A percentile compares a stretch with the other conserved stretches of the same genome.
phyloP scores from a whole-genome alignment of 2,113 vertebrate genomes.

The Thryonomys swinderianus region DNA sequence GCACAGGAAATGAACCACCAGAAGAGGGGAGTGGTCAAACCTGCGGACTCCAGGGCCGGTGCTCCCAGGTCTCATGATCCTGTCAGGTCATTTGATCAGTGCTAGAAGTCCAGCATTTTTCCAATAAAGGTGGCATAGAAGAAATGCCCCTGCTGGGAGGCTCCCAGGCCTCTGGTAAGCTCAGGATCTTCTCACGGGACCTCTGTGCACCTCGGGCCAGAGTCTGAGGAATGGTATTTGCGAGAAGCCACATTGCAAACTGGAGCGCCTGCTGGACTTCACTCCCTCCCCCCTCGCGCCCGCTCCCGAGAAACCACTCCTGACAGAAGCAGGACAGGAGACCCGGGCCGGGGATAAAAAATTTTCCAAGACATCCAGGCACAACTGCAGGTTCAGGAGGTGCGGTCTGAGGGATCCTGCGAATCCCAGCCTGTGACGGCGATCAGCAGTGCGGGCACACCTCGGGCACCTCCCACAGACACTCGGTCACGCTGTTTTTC shows the following conservation, averaged over 20 bases:
- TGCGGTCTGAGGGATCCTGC: not conserved
- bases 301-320: not conserved
- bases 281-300: not conserved
- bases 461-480: conserved; percentile 84
- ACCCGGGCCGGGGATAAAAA: not conserved
- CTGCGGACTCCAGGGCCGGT: too few species aligned
- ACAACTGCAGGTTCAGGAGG: not conserved
- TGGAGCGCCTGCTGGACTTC: not conserved
- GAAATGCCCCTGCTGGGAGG: not conserved
- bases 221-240: not conserved
- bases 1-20: not conserved
- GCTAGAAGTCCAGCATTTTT: not conserved
- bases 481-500: conserved; percentile 84
- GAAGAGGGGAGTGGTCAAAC: not conserved
- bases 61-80: too few species aligned
- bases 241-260: not conserved
- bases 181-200: not conserved
- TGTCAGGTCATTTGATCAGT: accelerated
- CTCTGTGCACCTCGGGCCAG: not conserved
- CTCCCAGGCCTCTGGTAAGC: not conserved
- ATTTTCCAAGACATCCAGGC: not conserved
- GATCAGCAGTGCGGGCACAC: conserved; percentile 63
- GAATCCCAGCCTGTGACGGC: not conserved
- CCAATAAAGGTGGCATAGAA: not conserved
- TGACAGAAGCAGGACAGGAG: not conserved